Percentiles rank a stretch among this genome's conserved stretches.
Evolutionary conservation across 53 echinoderm and acorn worm genomes (phyloP).

Genomic region (Antedon mediterranea): DNA sequence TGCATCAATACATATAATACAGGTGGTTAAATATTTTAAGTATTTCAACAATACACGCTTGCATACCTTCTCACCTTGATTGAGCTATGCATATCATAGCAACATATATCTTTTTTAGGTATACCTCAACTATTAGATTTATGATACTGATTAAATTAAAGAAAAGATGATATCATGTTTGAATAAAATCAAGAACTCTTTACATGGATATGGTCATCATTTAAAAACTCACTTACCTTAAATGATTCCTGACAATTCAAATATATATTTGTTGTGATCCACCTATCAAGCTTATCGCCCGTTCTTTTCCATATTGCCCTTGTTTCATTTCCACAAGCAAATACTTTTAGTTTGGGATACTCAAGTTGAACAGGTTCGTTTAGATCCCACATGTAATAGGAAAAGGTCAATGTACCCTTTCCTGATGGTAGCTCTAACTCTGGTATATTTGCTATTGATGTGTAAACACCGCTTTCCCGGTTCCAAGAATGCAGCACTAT

Average conservation of each 20-base stretch:
- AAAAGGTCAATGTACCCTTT: background rate
- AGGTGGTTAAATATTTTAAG: too few relatives aligned
- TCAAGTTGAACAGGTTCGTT: background rate
- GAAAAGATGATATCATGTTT: too few relatives aligned
- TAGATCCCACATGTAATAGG: background rate
- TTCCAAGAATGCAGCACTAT: background rate
- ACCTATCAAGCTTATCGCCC: background rate
- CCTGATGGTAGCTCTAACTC: background rate
- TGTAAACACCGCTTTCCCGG: background rate
- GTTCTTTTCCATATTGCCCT: background rate
- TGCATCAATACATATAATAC: too few relatives aligned
- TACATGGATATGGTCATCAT: too few relatives aligned
- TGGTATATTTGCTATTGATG: background rate
- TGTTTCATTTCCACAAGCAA: background rate
- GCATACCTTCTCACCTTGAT: too few relatives aligned
- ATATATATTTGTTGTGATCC: background rate
- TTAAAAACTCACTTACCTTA: background rate
- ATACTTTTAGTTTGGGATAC: background rate
- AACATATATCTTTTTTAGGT: too few relatives aligned
- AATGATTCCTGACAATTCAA: background rate
- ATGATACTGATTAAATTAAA: too few relatives aligned
- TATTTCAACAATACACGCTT: too few relatives aligned
- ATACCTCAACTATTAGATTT: too few relatives aligned
- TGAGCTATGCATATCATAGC: too few relatives aligned
- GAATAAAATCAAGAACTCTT: too few relatives aligned